Evolutionary conservation across 2,797 vertebrate species (phyloP).

Genomic region (Acestrorhynchus altus): DNA sequence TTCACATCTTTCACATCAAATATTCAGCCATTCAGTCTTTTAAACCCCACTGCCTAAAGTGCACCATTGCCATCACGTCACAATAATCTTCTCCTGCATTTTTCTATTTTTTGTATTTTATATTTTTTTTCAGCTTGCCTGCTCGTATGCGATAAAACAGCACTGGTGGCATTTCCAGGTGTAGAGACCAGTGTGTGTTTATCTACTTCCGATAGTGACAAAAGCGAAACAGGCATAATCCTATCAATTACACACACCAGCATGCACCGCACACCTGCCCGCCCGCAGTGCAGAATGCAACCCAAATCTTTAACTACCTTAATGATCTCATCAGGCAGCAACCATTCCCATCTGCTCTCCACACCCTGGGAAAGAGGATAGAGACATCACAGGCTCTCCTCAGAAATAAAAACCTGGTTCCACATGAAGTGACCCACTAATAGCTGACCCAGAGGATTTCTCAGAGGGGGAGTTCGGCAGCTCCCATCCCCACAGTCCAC

Average conservation of each 20-base stretch:
- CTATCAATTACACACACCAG: slow-evolving; percentile 28
- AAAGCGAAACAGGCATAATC: slow-evolving; percentile 13
- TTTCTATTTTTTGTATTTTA: no score
- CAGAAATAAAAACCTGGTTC: not conserved
- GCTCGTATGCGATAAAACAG: slow-evolving; percentile 28
- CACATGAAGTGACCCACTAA: not conserved
- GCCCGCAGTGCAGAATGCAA: not conserved
- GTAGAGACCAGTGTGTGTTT: slow-evolving; percentile 16
- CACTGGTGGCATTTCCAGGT: slow-evolving; percentile 34
- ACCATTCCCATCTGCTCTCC: not conserved
- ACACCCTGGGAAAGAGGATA: not conserved
- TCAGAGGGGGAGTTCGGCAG: no score
- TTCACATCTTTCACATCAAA: not conserved
- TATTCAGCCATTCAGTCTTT: slow-evolving; percentile 2
- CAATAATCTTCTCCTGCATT: not conserved
- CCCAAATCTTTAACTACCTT: not conserved
- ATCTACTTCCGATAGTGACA: slow-evolving; percentile 19
- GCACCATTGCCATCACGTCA: not conserved
- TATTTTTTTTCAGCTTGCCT: not conserved
- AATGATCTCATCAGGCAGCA: not conserved
- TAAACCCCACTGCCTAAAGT: not conserved
- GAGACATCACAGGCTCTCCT: slow-evolving; percentile 4
- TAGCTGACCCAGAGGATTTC: not conserved
- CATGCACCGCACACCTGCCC: slow-evolving; percentile 27
- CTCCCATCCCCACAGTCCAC: not conserved